Percentiles rank a stretch among this genome's conserved stretches.
Conservation (phyloP, 2,113 vertebrate species). For the Otus sunia region DNA sequence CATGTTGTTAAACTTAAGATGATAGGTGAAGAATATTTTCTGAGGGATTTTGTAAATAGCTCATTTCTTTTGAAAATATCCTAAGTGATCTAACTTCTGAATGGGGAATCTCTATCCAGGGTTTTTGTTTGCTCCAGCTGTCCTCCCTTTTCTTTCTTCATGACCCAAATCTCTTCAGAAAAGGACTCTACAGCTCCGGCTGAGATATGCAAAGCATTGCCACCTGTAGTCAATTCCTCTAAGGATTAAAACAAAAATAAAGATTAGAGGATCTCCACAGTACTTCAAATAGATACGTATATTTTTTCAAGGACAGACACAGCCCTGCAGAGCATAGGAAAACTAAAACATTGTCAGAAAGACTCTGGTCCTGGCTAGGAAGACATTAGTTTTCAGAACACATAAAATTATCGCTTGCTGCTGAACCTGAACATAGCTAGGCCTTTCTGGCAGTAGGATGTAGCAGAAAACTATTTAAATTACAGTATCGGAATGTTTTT, state of each 20-base stretch:
- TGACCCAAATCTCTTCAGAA: neutral
- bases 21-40: neutral
- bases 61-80: neutral
- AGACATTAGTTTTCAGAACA: neutral
- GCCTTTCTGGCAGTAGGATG: neutral
- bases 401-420: neutral
- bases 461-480: neutral
- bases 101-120: neutral
- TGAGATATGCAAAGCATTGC: neutral
- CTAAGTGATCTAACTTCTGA: neutral
- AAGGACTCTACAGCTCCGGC: neutral
- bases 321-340: neutral
- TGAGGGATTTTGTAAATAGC: neutral
- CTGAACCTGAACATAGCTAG: neutral
- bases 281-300: neutral
- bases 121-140: neutral
- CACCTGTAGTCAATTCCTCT: neutral
- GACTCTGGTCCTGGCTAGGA: neutral
- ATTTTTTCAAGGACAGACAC: neutral
- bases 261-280: neutral
- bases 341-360: neutral
- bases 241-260: neutral
- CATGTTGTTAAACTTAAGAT: neutral
- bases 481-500: neutral
- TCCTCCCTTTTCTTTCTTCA: neutral